Base-by-base conservation (phyloP, 2,113 vertebrate species). In the Antennarius striatus region DNA sequence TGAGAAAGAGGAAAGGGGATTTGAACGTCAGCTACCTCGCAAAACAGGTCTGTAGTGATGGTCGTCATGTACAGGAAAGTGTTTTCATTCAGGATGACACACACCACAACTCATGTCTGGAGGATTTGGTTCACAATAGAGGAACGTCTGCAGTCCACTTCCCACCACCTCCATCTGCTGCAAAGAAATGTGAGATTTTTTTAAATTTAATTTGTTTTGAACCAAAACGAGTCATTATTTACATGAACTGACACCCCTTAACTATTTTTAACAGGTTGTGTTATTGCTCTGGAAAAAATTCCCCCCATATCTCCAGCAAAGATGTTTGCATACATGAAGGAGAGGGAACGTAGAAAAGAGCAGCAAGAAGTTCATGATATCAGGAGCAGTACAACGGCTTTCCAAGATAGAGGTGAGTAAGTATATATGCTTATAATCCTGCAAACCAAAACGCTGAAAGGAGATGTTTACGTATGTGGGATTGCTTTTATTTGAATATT, bases 301-400 rank as follows among this genome's bases (percentile, higher is more conserved):
- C 59, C 73, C n/a, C 17, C 0, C 0, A 70, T 90, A 45, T 88
- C 87, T 0, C 93, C 93, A 10, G 85, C 89, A 14, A 93, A 93
- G 56, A 84, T 90, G 39, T 94, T 95, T 65, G 49, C 86, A 10
- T 79, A 68, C 7, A 28, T 94, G 6, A 95, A 95, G 80, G 60
- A 16, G 65, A 86, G 81, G 2, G 30, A 86, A 57, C 59, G 2
- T 40, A 69, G 48, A 77, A 14, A 56, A 59, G 10, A 40, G 30
- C 10, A 36, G 43, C 0, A 14, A 42, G 10, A 65, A 4, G 30
- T 8, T 39, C 6, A 13, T 36, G 0, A 42, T 29, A 32, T 6
- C 51, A 22, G 15, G 53, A 56, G 32, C 15, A 69, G 45, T 56
- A 70, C 28, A 0, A 56, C 52, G 36, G 28, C 70, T 10, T 39